Percentiles rank a stretch among this genome's conserved stretches.
Conservation (phyloP, 2,888 invertebrate species). For the Reticulitermes lucifugus region DNA sequence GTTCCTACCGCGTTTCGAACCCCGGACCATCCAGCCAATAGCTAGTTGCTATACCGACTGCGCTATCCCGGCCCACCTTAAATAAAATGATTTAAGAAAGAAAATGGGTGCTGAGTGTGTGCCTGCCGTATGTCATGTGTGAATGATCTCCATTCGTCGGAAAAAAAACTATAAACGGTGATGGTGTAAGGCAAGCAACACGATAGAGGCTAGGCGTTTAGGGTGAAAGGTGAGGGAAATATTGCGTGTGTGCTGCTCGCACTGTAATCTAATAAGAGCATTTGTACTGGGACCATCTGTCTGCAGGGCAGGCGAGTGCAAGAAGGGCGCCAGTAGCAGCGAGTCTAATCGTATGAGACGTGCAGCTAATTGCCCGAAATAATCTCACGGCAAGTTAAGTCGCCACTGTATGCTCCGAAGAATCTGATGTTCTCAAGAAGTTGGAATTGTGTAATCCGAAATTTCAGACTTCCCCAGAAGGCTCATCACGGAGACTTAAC, state of each 20-base stretch:
- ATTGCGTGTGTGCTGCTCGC: neutral
- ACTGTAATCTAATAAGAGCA: neutral
- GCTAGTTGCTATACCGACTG: no score
- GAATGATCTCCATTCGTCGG: neutral
- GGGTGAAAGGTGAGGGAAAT: neutral
- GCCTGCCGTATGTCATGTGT: neutral
- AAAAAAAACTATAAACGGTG: neutral
- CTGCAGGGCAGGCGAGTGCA: neutral
- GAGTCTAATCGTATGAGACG: neutral
- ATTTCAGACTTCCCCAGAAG: neutral
- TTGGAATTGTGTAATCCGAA: neutral
- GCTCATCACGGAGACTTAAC: neutral
- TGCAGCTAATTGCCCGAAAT: neutral
- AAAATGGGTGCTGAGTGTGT: no score
- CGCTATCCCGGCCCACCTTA: no score
- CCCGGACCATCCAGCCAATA: no score
- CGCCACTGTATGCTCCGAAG: neutral
- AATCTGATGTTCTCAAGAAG: neutral
- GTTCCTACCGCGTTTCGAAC: no score
- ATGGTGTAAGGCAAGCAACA: neutral
- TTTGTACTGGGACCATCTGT: constrained; percentile 2
- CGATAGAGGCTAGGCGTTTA: neutral
- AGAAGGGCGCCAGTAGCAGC: neutral
- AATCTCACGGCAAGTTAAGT: neutral
- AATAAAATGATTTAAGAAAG: neutral